Percentiles rank a stretch among this genome's conserved stretches.
Evolutionary conservation across 2,888 invertebrate genomes (phyloP).

Genomic region (Hypselothyrea guttata): DNA sequence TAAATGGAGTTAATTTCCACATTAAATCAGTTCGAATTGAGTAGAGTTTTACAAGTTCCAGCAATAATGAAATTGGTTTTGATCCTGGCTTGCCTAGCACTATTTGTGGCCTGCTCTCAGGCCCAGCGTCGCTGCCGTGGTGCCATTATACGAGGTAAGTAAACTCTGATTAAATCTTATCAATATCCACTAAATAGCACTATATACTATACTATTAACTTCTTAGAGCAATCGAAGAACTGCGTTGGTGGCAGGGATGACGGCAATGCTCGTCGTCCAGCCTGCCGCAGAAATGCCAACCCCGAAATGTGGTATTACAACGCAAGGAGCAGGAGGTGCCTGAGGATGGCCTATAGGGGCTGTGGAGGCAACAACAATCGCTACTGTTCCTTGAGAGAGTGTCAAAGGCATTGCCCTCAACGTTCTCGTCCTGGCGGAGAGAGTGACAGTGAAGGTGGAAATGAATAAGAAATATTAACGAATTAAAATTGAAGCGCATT

Average conservation of each 20-base stretch:
- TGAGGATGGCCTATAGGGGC: slow-evolving; percentile 2
- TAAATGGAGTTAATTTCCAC: background rate
- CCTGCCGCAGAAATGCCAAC: slow-evolving; percentile 4
- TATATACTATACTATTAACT: too few species aligned
- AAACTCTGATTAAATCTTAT: too few species aligned
- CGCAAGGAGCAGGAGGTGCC: background rate
- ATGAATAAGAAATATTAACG: too few species aligned
- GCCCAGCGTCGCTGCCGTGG: slow-evolving; percentile 18
- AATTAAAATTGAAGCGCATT: too few species aligned
- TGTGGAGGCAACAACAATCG: slow-evolving; percentile 25
- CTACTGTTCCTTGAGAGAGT: background rate
- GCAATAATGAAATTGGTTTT: slow-evolving; percentile 21
- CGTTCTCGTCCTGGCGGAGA: background rate
- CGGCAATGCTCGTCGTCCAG: background rate
- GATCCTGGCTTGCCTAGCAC: slow-evolving; percentile 16
- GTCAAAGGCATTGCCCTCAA: background rate
- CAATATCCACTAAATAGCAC: too few species aligned
- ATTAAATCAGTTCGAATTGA: background rate
- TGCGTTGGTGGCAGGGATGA: background rate
- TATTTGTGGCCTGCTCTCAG: slow-evolving; percentile 12
- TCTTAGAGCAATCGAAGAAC: background rate
- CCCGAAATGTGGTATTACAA: slow-evolving; percentile 9
- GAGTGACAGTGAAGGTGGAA: too few species aligned
- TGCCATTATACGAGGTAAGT: slow-evolving; percentile 7
- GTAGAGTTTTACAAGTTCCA: background rate